These are phyloP conservation scores for Python bivittatus DNA, from an alignment of 2,113 vertebrate species.

Conservation along the genomic window DNA sequence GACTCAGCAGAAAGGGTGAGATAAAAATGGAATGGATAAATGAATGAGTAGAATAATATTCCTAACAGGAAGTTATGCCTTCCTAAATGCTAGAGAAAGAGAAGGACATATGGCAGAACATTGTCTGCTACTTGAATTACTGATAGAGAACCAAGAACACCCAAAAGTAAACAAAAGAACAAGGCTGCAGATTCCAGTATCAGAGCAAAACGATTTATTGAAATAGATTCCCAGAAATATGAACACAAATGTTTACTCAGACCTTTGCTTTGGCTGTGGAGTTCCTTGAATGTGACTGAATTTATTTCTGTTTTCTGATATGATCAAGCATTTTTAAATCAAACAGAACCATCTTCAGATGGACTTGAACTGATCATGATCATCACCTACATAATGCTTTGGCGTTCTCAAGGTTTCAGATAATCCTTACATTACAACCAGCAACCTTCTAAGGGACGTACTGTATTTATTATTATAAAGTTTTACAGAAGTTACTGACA, in stretches of 20 bases:
- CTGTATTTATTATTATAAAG: not conserved
- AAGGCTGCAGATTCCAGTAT: not conserved
- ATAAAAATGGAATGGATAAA: not conserved
- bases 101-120: not conserved
- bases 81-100: not conserved
- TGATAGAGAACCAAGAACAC: not conserved
- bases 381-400: not conserved
- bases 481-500: not conserved
- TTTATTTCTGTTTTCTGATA: not conserved
- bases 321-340: not conserved
- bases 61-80: not conserved
- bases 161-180: conserved; percentile 7
- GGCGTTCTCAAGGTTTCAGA: not conserved
- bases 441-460: not conserved
- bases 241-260: not conserved
- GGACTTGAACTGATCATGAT: not conserved
- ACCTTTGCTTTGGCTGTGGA: not conserved
- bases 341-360: not conserved
- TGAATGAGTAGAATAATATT: not conserved
- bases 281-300: not conserved
- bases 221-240: not conserved
- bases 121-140: not conserved
- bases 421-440: not conserved
- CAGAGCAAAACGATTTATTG: not conserved
- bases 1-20: not conserved